Percentiles rank a stretch among this genome's conserved stretches.
phyloP scores from a whole-genome alignment of 2,797 vertebrate genomes.

The Bradypodion ventrale region DNA sequence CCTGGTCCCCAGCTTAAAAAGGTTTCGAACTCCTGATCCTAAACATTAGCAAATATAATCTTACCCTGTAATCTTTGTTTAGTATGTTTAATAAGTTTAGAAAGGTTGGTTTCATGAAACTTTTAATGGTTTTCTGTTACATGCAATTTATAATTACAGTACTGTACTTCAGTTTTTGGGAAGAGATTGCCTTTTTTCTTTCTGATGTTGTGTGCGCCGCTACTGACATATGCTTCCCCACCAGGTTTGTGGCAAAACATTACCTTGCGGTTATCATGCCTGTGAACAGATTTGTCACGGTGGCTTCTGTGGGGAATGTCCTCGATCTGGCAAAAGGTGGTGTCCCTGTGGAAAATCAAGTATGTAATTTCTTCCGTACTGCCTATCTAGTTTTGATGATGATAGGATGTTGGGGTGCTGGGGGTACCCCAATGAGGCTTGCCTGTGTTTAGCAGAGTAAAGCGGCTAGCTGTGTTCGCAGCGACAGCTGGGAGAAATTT shows the following conservation, averaged over 20 bases:
- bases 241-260: slow-evolving; percentile 84
- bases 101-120: background rate
- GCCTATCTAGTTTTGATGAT: background rate
- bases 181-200: background rate
- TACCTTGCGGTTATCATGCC: slow-evolving; percentile 91
- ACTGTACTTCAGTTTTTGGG: too few species aligned
- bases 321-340: slow-evolving; percentile 86
- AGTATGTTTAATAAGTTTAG: background rate
- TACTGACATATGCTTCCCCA: slow-evolving; percentile 35
- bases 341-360: slow-evolving; percentile 93
- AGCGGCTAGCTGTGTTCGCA: too few species aligned
- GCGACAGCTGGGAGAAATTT: too few species aligned
- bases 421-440: too few species aligned
- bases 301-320: slow-evolving; percentile 88
- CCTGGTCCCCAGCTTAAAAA: too few species aligned
- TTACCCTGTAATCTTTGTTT: too few species aligned
- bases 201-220: background rate
- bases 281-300: slow-evolving; percentile 89
- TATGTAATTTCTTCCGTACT: slow-evolving; percentile 59
- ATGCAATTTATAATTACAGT: too few species aligned
- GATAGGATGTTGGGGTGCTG: too few species aligned
- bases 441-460: too few species aligned
- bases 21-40: too few species aligned
- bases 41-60: too few species aligned
- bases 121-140: slow-evolving; percentile 5